Percentiles rank a stretch among this genome's conserved stretches.
phyloP scores from a whole-genome alignment of 2,888 invertebrate species.

The Leucoma salicis region DNA sequence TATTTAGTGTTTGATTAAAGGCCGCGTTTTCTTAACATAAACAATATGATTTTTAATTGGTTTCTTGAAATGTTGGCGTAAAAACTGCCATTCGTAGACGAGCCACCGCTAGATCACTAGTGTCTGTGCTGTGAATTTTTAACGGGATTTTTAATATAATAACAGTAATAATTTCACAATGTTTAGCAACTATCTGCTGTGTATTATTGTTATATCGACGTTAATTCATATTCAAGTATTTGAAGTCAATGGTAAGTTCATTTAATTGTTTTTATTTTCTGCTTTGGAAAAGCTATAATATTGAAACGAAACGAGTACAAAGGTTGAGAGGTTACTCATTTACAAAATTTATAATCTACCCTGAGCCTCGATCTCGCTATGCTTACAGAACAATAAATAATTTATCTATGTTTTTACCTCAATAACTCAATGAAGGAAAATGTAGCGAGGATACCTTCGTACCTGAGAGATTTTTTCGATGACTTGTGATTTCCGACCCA shows the following conservation, averaged over 20 bases:
- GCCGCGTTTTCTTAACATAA: constrained; percentile 27
- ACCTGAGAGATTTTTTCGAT: too few relatives aligned
- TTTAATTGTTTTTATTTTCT: too few relatives aligned
- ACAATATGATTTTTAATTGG: constrained; percentile 21
- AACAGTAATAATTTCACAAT: constrained; percentile 23
- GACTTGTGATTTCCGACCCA: too few relatives aligned
- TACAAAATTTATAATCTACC: too few relatives aligned
- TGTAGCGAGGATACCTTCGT: too few relatives aligned
- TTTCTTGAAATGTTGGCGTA: constrained; percentile 27
- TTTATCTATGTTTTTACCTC: too few relatives aligned
- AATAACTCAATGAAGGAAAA: too few relatives aligned
- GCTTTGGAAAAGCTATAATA: too few relatives aligned
- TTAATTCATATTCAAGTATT: constrained; percentile 14
- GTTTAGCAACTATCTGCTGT: constrained; percentile 18
- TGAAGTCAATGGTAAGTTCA: constrained; percentile 26
- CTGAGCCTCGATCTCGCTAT: too few relatives aligned
- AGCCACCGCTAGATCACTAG: constrained; percentile 26
- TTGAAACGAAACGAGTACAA: too few relatives aligned
- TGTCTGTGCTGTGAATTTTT: constrained; percentile 16
- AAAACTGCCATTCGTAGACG: constrained; percentile 36
- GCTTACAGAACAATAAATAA: too few relatives aligned
- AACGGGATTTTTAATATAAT: neutral
- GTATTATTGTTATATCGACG: constrained; percentile 19
- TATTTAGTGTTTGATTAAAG: constrained; percentile 16
- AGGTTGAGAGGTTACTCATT: too few relatives aligned